Evolutionary conservation across 2,888 invertebrate genomes (phyloP).

Genomic region (Itoplectis maculator): DNA sequence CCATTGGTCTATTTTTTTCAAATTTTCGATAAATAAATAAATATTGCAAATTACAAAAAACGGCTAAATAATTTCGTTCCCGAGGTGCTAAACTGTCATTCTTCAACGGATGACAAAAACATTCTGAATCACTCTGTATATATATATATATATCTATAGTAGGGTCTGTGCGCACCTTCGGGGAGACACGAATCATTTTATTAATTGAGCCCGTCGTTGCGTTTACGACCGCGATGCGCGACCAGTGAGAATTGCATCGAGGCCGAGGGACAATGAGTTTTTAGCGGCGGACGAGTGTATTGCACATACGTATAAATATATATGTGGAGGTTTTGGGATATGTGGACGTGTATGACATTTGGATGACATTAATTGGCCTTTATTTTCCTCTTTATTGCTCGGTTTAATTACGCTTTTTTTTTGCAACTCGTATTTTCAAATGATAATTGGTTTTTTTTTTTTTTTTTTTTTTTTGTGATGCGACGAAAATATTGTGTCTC

Average conservation of each 20-base stretch:
- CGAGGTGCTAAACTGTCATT: no score
- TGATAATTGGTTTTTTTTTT: neutral
- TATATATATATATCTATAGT: no score
- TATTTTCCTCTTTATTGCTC: neutral
- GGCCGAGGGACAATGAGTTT: neutral
- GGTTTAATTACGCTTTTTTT: constrained; percentile 5
- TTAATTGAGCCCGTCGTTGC: constrained; percentile 53
- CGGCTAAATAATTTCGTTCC: no score
- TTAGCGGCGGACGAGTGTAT: no score
- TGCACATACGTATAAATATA: no score
- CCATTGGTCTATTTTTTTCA: no score
- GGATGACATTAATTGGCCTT: neutral
- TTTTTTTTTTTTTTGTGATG: neutral
- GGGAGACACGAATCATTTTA: constrained; percentile 38
- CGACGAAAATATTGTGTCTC: neutral
- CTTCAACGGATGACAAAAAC: no score
- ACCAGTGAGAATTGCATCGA: neutral
- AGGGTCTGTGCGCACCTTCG: constrained; percentile 21
- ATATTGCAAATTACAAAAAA: no score
- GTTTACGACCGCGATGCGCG: constrained; percentile 14
- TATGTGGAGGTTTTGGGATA: no score
- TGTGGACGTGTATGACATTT: neutral
- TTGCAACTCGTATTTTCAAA: neutral
- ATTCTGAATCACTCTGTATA: no score
- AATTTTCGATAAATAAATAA: no score